Conservation (phyloP, 2,113 vertebrate genomes). For the Galemys pyrenaicus region DNA sequence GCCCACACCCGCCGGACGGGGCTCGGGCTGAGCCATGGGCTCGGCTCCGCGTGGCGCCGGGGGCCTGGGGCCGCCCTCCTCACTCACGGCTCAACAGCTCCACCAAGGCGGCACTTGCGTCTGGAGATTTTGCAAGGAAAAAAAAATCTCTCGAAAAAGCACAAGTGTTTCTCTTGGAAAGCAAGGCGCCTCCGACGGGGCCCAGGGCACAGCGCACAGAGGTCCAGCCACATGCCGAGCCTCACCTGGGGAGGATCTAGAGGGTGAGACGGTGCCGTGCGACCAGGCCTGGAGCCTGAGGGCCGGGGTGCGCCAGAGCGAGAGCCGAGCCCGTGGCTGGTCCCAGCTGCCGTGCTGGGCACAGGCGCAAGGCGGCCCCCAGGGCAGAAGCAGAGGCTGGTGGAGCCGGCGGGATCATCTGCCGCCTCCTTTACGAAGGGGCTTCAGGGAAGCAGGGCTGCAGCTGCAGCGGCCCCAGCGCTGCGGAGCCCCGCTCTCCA, state of each 20-base stretch:
- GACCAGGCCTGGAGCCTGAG: too few species aligned
- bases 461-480: not conserved
- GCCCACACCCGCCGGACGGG: accelerated
- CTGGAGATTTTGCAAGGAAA: not conserved
- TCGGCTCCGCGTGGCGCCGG: too few species aligned
- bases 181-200: not conserved
- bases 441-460: not conserved
- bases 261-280: not conserved
- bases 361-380: not conserved
- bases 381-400: not conserved
- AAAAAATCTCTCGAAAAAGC: not conserved
- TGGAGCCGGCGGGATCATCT: accelerated
- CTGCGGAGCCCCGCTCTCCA: too few species aligned
- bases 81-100: not conserved
- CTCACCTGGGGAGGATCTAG: not conserved
- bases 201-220: not conserved
- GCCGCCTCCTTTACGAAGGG: accelerated
- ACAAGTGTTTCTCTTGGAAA: not conserved
- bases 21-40: too few species aligned
- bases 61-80: accelerated
- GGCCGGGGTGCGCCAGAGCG: too few species aligned
- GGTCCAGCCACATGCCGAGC: too few species aligned
- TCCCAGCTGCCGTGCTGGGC: too few species aligned
- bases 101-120: not conserved
- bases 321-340: too few species aligned